These are phyloP conservation scores for Megaceryle alcyon DNA, from an alignment of 2,797 vertebrate species.

Conservation along the genomic window DNA sequence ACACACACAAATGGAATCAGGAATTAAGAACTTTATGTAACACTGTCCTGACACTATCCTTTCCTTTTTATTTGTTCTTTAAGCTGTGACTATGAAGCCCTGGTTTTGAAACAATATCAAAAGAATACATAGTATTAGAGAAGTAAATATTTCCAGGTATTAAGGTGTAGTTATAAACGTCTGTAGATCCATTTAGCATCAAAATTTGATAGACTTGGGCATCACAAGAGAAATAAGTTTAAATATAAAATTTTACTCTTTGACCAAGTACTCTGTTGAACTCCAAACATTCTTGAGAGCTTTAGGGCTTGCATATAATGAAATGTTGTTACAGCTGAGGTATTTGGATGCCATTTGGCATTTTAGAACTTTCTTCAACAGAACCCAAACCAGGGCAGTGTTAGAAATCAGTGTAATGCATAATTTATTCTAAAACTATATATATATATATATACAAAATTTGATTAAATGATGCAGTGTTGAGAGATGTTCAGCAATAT, in stretches of 20 bases:
- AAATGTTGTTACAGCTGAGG: not conserved
- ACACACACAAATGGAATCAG: not conserved
- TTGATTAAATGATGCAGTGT: not conserved
- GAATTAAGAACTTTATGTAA: not conserved
- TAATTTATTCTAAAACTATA: not conserved
- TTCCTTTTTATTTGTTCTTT: not conserved
- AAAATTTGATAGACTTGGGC: not conserved
- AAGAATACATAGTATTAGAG: not conserved
- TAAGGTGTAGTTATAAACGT: not conserved
- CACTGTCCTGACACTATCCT: not conserved
- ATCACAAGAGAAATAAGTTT: not conserved
- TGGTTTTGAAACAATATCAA: not conserved
- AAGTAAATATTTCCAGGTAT: not conserved
- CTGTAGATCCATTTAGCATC: not conserved
- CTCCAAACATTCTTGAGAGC: not conserved
- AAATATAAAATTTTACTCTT: not conserved
- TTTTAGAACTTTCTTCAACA: not conserved
- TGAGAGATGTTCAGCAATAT: not conserved
- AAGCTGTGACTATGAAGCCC: not conserved
- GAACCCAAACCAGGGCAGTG: not conserved
- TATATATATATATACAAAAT: no score
- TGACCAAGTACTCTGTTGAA: not conserved
- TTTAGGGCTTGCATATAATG: not conserved
- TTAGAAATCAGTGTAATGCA: not conserved
- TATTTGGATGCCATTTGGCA: not conserved